Evolutionary conservation across 2,113 vertebrate species (phyloP).

Genomic region (Sminthopsis crassicaudata): DNA sequence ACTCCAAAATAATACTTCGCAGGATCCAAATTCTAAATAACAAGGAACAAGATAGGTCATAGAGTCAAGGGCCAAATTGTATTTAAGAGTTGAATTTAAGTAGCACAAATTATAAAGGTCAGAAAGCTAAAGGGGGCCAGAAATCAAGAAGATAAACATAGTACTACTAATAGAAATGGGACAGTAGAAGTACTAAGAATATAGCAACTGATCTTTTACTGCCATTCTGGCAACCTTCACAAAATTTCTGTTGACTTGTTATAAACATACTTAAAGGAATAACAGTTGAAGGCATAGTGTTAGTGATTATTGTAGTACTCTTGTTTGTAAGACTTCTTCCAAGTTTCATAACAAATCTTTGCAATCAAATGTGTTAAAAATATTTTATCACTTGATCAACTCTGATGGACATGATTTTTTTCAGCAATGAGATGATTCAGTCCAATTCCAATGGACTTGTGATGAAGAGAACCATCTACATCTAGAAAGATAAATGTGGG

Average conservation of each 20-base stretch:
- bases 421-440: no score
- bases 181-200: background rate
- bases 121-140: background rate
- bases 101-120: background rate
- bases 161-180: background rate
- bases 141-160: background rate
- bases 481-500: no score
- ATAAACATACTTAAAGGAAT: background rate
- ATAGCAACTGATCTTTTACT: background rate
- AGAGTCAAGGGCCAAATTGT: background rate
- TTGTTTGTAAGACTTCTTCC: background rate
- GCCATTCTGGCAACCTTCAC: background rate
- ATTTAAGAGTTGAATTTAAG: background rate
- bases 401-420: no score
- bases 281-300: background rate
- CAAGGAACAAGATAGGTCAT: background rate
- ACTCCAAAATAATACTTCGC: background rate
- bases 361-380: background rate
- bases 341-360: background rate
- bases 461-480: no score
- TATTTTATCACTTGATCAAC: background rate
- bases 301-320: background rate
- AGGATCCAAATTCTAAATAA: background rate
- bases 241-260: background rate
- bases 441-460: no score